phyloP scores from a whole-genome alignment of 2,113 vertebrate genomes.

The Rhagologus leucostigma region DNA sequence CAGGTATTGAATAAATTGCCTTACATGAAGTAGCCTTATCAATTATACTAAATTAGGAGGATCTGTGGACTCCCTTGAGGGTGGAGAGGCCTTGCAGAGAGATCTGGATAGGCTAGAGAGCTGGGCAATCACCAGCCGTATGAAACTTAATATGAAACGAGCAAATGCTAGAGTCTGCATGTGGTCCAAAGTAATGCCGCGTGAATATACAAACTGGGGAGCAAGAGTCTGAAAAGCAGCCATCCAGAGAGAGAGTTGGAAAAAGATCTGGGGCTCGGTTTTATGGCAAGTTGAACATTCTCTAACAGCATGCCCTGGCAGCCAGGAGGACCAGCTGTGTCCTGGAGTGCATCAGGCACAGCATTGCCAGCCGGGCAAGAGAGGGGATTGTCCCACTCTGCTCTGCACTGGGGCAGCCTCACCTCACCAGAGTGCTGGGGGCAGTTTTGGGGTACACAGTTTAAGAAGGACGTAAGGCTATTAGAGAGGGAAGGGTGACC shows the following conservation, averaged over 20 bases:
- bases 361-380: fast-evolving
- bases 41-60: neutral
- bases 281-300: no score
- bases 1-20: neutral
- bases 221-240: neutral
- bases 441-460: fast-evolving
- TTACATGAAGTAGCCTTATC: neutral
- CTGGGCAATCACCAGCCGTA: fast-evolving
- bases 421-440: fast-evolving
- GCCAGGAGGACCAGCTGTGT: fast-evolving
- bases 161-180: neutral
- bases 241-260: fast-evolving
- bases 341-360: neutral
- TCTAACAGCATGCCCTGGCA: neutral
- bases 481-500: neutral
- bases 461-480: neutral
- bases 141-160: neutral
- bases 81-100: neutral
- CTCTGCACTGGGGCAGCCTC: fast-evolving
- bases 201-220: neutral
- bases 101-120: neutral
- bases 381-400: neutral
- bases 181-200: neutral
- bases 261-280: neutral
- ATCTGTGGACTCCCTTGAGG: neutral